These are phyloP conservation scores for Atlantisia rogersi DNA, from an alignment of 2,113 vertebrate genomes.

Conservation along the genomic window DNA sequence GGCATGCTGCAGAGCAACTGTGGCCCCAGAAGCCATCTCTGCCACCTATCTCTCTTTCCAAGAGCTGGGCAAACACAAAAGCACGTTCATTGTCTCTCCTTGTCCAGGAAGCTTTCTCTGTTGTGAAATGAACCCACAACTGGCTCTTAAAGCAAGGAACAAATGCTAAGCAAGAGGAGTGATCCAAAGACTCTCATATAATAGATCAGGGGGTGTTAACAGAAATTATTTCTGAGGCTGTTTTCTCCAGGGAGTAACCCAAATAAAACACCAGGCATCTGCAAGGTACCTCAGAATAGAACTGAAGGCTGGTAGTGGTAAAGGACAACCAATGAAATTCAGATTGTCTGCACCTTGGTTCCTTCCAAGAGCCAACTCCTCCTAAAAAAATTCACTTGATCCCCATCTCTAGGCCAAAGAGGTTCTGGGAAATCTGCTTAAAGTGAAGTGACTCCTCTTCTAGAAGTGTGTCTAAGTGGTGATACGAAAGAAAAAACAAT, in stretches of 20 bases:
- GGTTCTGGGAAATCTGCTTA: neutral
- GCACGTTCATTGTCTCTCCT: neutral
- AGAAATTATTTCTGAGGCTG: neutral
- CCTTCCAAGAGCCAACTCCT: neutral
- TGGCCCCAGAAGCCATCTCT: neutral
- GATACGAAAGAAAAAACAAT: neutral
- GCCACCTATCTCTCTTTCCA: neutral
- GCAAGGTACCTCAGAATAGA: neutral
- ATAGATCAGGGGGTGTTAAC: neutral
- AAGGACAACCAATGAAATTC: neutral
- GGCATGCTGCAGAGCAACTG: neutral
- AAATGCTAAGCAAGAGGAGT: neutral
- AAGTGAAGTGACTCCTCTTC: neutral
- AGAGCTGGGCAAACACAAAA: neutral
- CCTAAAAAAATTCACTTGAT: neutral
- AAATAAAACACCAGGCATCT: neutral
- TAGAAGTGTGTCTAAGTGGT: neutral
- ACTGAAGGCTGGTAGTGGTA: neutral
- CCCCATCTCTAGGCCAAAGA: neutral
- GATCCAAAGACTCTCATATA: neutral
- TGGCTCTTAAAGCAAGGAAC: neutral
- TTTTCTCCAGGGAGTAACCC: neutral
- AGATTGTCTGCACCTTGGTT: neutral
- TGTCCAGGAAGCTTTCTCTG: neutral
- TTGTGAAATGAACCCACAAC: neutral